Evolutionary conservation across 2,888 invertebrate species (phyloP).

Genomic region (Dryobotodes eremita): DNA sequence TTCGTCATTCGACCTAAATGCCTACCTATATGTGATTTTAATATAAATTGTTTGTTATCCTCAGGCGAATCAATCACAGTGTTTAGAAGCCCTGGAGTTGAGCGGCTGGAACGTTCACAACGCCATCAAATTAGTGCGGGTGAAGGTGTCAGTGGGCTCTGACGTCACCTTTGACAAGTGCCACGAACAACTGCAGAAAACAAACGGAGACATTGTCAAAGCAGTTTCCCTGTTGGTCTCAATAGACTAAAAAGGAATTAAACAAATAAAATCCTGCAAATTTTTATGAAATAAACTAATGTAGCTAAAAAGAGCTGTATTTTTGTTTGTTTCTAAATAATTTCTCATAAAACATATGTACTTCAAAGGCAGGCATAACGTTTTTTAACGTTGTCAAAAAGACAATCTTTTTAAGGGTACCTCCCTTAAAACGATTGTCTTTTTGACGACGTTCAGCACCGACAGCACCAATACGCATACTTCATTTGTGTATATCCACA

Average conservation of each 20-base stretch:
- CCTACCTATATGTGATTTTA: neutral
- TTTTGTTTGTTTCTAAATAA: constrained; percentile 11
- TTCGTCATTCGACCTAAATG: neutral
- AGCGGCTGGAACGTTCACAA: constrained; percentile 97
- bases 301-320: neutral
- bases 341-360: neutral
- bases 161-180: constrained; percentile 80
- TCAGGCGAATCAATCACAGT: constrained; percentile 93
- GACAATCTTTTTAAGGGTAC: neutral
- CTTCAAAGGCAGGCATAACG: too few species aligned
- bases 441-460: too few species aligned
- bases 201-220: constrained; percentile 92
- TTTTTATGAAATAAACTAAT: constrained; percentile 33
- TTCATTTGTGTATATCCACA: neutral
- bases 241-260: constrained; percentile 4
- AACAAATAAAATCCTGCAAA: constrained; percentile 1
- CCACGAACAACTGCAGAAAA: constrained; percentile 90
- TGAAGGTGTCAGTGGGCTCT: constrained; percentile 80
- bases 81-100: constrained; percentile 94
- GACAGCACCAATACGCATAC: neutral
- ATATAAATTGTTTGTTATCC: constrained; percentile 17
- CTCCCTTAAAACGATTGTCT: too few species aligned
- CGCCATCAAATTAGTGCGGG: constrained; percentile 95
- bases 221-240: constrained; percentile 91
- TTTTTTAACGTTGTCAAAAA: constrained; percentile 1